Percentiles rank a stretch among this genome's conserved stretches.
These are phyloP conservation scores for Drosophila neutralis DNA, from an alignment of 2,888 invertebrate species.

Conservation along the genomic window DNA sequence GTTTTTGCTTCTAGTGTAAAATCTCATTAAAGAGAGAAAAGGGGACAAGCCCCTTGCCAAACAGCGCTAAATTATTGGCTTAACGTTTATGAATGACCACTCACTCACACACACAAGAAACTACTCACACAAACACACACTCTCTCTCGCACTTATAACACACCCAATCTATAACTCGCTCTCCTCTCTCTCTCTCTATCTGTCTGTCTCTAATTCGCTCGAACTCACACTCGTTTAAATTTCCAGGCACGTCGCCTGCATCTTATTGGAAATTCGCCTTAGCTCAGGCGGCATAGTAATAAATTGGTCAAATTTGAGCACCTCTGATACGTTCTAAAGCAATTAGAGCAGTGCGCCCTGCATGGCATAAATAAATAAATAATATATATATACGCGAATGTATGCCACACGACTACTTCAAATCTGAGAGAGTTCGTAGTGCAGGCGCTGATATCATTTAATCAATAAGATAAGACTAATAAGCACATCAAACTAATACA, in stretches of 20 bases:
- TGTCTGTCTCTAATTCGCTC: constrained; percentile 4
- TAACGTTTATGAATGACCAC: constrained; percentile 68
- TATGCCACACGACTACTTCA: constrained; percentile 8
- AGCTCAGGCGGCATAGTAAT: constrained; percentile 45
- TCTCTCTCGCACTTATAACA: neutral
- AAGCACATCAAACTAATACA: neutral
- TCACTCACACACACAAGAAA: constrained; percentile 8
- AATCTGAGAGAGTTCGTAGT: constrained; percentile 23
- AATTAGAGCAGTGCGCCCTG: constrained; percentile 49
- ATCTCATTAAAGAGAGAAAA: constrained; percentile 30
- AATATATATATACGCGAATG: neutral
- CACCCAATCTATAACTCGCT: neutral
- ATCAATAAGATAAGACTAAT: constrained; percentile 56
- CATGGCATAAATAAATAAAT: constrained; percentile 39
- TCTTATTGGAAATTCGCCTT: constrained; percentile 69
- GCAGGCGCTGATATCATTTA: constrained; percentile 34
- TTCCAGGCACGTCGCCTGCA: constrained; percentile 71
- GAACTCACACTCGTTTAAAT: constrained; percentile 52
- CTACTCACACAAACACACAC: constrained; percentile 6
- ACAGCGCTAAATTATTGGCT: constrained; percentile 62
- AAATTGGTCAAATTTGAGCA: constrained; percentile 73
- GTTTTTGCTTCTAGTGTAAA: constrained; percentile 20
- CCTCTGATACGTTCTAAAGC: constrained; percentile 44
- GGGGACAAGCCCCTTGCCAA: constrained; percentile 46
- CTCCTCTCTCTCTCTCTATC: neutral